Percentiles rank a stretch among this genome's conserved stretches.
Conservation (phyloP, 2,888 invertebrate species). For the Sinopyrophorus schimmeli region DNA sequence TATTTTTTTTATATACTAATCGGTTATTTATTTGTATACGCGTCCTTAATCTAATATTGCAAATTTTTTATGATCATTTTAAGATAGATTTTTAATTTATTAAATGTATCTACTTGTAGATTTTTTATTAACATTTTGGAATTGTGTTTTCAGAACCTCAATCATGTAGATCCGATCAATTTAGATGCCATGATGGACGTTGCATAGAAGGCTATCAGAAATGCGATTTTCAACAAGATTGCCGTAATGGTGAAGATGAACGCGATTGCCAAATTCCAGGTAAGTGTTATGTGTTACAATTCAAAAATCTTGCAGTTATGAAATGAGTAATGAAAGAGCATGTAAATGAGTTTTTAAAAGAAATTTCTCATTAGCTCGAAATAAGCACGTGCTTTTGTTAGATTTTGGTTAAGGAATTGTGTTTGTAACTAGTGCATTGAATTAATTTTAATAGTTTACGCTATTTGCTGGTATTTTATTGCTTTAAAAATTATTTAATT, state of each 20-base stretch:
- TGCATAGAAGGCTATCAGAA: constrained; percentile 60
- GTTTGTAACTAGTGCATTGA: not conserved
- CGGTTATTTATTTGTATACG: too few relatives aligned
- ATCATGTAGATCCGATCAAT: constrained; percentile 47
- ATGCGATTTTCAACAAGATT: constrained; percentile 66
- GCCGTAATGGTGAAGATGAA: constrained; percentile 66
- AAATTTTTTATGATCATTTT: too few relatives aligned
- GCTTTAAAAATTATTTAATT: not conserved
- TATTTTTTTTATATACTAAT: too few relatives aligned
- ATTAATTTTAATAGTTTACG: constrained; percentile 1
- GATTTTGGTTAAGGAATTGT: not conserved
- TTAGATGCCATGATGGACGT: constrained; percentile 60
- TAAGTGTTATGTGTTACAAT: too few relatives aligned
- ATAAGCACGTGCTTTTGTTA: too few relatives aligned
- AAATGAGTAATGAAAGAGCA: too few relatives aligned
- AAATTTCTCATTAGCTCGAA: not conserved
- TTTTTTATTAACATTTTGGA: not conserved
- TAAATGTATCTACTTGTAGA: too few relatives aligned
- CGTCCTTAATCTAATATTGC: not conserved
- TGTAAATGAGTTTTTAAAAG: too few relatives aligned
- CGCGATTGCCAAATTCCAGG: constrained; percentile 54
- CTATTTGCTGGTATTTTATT: not conserved
- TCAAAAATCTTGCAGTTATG: too few relatives aligned
- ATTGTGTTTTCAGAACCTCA: constrained; percentile 16
- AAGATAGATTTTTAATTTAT: too few relatives aligned